Conservation (phyloP, 1,140 invertebrate species). For the Phortica variegata region DNA sequence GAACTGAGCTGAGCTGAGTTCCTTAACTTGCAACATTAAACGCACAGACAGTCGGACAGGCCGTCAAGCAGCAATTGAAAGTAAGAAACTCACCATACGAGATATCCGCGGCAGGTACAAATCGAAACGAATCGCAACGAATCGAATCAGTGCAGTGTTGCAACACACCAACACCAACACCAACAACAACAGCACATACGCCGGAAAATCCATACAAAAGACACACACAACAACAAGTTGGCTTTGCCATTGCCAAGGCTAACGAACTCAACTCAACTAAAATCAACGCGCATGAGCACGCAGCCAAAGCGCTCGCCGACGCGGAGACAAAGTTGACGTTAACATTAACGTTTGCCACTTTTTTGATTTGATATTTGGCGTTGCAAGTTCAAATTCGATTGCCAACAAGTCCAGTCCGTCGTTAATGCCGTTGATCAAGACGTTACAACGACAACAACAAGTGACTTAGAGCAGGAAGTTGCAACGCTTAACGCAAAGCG, state of each 20-base stretch:
- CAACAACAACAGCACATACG: slow-evolving; percentile 28
- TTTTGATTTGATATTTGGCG: neutral
- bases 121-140: slow-evolving; percentile 1
- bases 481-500: too few relatives aligned
- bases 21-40: slow-evolving; percentile 7
- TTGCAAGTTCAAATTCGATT: slow-evolving; percentile 26
- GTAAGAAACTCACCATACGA: slow-evolving; percentile 49
- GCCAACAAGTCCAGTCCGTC: slow-evolving; percentile 20
- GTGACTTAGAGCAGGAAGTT: slow-evolving; percentile 38
- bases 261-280: slow-evolving; percentile 6
- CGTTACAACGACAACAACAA: slow-evolving; percentile 23
- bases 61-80: neutral
- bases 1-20: slow-evolving; percentile 1
- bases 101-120: slow-evolving; percentile 52
- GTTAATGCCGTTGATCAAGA: too few relatives aligned
- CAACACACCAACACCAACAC: slow-evolving; percentile 20
- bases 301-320: slow-evolving; percentile 15
- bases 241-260: too few relatives aligned
- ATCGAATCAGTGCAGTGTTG: too few relatives aligned
- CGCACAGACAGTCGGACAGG: neutral
- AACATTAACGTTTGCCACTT: too few relatives aligned
- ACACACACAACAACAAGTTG: slow-evolving; percentile 27
- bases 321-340: slow-evolving; percentile 13
- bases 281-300: slow-evolving; percentile 51
- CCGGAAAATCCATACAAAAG: slow-evolving; percentile 39